Evolutionary conservation across 2,888 invertebrate genomes (phyloP).

Genomic region (Oscheius sp.): DNA sequence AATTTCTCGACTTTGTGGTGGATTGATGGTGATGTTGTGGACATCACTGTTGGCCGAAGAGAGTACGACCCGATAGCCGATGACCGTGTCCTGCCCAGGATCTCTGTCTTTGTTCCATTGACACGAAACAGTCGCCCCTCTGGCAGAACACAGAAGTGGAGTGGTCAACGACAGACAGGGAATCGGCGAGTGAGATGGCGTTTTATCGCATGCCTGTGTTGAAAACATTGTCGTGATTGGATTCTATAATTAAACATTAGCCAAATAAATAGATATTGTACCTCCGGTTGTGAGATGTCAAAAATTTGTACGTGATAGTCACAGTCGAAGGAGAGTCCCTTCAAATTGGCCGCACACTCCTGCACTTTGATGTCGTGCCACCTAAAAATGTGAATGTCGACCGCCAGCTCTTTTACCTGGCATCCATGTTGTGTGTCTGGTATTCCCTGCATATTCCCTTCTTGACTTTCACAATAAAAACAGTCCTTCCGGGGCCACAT

Average conservation of each 20-base stretch:
- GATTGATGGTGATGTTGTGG: conserved; percentile 55
- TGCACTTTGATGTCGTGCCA: conserved; percentile 55
- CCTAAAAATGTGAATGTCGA: conserved; percentile 7
- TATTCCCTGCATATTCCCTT: conserved; percentile 57
- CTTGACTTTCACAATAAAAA: conserved; percentile 56
- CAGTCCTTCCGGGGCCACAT: conserved; percentile 43
- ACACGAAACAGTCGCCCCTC: conserved; percentile 18
- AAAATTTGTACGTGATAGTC: conserved; percentile 59
- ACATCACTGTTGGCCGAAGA: conserved; percentile 46
- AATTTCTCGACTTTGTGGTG: conserved; percentile 51
- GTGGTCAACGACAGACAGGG: conserved; percentile 51
- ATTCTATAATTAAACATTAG: neutral
- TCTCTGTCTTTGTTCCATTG: conserved; percentile 36
- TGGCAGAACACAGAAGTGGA: conserved; percentile 44
- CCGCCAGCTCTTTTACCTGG: neutral
- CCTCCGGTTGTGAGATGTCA: conserved; percentile 13
- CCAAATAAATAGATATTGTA: neutral
- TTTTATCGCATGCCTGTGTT: conserved; percentile 56
- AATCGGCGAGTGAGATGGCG: conserved; percentile 47
- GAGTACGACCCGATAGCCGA: conserved; percentile 52
- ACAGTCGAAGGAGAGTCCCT: conserved; percentile 63
- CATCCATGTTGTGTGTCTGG: conserved; percentile 47
- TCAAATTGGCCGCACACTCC: conserved; percentile 60
- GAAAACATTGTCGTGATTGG: conserved; percentile 40
- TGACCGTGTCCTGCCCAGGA: conserved; percentile 45